Percentiles rank a stretch among this genome's conserved stretches.
Evolutionary conservation across 2,888 invertebrate genomes (phyloP).

Genomic region (Ophion slaviceki): DNA sequence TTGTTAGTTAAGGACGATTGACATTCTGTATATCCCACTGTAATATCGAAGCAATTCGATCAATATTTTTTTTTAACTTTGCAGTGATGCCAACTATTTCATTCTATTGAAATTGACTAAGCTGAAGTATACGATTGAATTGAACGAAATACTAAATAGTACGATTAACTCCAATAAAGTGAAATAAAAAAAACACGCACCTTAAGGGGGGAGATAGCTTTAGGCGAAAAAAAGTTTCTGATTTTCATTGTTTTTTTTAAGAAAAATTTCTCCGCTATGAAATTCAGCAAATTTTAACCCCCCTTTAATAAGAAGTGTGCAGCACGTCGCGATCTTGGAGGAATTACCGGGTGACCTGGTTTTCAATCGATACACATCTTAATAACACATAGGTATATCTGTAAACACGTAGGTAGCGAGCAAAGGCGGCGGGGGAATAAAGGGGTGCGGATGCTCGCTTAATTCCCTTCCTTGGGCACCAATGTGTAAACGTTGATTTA

Average conservation of each 20-base stretch:
- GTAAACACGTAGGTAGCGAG: background rate
- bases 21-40: background rate
- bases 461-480: constrained; percentile 49
- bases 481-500: constrained; percentile 66
- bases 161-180: background rate
- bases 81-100: background rate
- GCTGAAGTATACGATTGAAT: background rate
- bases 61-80: background rate
- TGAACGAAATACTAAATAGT: background rate
- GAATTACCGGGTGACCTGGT: background rate
- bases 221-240: too few species aligned
- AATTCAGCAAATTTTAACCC: too few species aligned
- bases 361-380: background rate
- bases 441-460: constrained; percentile 24
- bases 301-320: background rate
- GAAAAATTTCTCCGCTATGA: too few species aligned
- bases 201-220: too few species aligned
- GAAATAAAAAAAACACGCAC: background rate
- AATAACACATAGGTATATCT: background rate
- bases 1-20: background rate
- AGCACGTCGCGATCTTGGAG: too few species aligned
- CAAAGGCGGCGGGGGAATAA: background rate
- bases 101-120: background rate
- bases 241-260: too few species aligned
- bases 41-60: background rate